phyloP scores from a whole-genome alignment of 92 coral and sea anemone genomes.

The Epizoanthus ramosus region DNA sequence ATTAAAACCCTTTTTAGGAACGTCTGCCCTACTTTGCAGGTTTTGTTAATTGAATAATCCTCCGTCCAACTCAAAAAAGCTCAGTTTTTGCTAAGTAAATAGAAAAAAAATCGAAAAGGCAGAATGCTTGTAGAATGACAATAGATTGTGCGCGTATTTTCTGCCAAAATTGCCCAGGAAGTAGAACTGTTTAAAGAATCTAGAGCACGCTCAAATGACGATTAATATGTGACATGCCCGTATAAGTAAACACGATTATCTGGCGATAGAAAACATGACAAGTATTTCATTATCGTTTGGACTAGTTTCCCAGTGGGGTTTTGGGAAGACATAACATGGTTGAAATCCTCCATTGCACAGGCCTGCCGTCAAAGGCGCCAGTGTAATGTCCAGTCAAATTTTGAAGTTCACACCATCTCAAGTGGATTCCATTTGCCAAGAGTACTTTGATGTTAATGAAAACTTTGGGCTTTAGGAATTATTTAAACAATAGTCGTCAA shows the following conservation, averaged over 20 bases:
- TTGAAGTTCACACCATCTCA: neutral
- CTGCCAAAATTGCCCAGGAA: constrained; percentile 32
- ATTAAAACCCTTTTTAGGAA: neutral
- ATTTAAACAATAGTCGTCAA: constrained; percentile 25
- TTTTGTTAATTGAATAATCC: neutral
- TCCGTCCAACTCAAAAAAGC: neutral
- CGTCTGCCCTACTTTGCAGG: neutral
- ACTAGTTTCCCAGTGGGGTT: constrained; percentile 39
- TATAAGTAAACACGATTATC: constrained; percentile 40
- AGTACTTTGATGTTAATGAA: constrained; percentile 26
- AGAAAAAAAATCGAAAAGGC: neutral
- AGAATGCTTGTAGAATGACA: neutral
- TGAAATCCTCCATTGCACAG: neutral
- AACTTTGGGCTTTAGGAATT: constrained; percentile 22
- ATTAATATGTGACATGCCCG: constrained; percentile 43
- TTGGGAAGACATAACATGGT: neutral
- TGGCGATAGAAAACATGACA: constrained; percentile 41
- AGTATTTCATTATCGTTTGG: constrained; percentile 34
- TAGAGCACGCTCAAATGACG: constrained; percentile 18
- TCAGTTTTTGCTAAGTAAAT: neutral
- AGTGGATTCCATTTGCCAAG: constrained; percentile 25
- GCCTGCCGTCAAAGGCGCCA: neutral
- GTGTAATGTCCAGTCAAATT: neutral
- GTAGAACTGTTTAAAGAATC: constrained; percentile 5
- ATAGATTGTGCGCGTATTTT: too few species aligned